Evolutionary conservation across 2,797 vertebrate species (phyloP).

Genomic region (Bradypodion ventrale): DNA sequence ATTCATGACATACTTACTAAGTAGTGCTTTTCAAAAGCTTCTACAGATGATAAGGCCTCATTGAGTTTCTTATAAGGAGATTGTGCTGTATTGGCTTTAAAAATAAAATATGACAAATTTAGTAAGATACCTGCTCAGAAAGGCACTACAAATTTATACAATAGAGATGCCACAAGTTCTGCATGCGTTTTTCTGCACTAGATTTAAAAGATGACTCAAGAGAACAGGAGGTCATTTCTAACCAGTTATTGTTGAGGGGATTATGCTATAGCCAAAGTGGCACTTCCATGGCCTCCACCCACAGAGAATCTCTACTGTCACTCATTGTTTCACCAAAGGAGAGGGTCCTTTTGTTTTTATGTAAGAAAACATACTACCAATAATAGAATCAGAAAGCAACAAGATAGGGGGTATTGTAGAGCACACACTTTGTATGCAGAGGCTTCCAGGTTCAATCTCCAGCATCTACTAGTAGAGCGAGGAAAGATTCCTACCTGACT

Average conservation of each 20-base stretch:
- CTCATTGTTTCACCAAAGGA: no score
- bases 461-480: background rate
- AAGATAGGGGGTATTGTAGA: background rate
- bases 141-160: background rate
- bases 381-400: background rate
- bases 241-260: background rate
- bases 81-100: slow-evolving; percentile 88
- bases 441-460: background rate
- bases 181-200: background rate
- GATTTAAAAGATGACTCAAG: background rate
- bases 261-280: background rate
- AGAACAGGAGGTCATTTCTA: background rate
- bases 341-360: background rate
- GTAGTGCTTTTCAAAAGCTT: slow-evolving; percentile 97
- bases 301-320: background rate
- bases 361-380: background rate
- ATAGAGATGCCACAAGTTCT: background rate
- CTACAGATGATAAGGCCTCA: slow-evolving; percentile 95
- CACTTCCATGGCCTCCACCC: background rate
- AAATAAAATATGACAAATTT: slow-evolving; percentile 38
- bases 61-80: slow-evolving; percentile 98
- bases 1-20: slow-evolving; percentile 81
- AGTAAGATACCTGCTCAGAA: background rate
- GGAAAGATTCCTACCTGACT: background rate
- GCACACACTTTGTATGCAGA: background rate